A percentile compares a stretch with the other conserved stretches of the same genome.
phyloP scores from a whole-genome alignment of 2,113 vertebrate species.

The Ageneiosus marmoratus region DNA sequence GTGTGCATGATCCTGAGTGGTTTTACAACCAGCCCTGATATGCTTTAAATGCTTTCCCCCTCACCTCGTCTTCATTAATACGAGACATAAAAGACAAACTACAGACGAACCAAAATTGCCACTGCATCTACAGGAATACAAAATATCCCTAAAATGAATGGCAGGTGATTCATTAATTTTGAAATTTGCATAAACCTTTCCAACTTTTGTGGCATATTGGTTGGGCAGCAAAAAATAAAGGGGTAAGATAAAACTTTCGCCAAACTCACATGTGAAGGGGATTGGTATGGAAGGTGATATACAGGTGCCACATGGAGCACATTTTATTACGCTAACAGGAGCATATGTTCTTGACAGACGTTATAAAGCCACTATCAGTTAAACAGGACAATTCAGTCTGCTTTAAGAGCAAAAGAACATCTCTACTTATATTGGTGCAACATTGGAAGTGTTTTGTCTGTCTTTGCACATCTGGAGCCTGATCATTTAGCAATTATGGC shows the following conservation, averaged over 20 bases:
- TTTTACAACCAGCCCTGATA: background rate
- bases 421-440: slow-evolving; percentile 1
- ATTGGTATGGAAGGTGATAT: slow-evolving; percentile 1
- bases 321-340: slow-evolving; percentile 39
- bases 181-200: background rate
- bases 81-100: background rate
- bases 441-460: background rate
- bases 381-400: slow-evolving; percentile 17
- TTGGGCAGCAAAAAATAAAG: background rate
- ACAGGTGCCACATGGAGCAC: slow-evolving; percentile 4
- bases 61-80: background rate
- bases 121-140: background rate
- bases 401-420: slow-evolving; percentile 3
- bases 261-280: background rate
- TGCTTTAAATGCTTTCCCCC: background rate
- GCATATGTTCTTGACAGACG: slow-evolving; percentile 40
- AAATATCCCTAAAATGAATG: background rate
- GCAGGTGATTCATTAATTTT: background rate
- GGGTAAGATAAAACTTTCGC: background rate
- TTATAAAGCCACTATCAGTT: slow-evolving; percentile 30
- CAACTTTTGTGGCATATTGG: background rate
- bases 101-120: background rate
- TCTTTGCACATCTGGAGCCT: slow-evolving; percentile 22
- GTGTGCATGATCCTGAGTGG: background rate
- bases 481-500: slow-evolving; percentile 4